These are phyloP conservation scores for Phalloptychus januarius DNA, from an alignment of 2,797 vertebrate genomes.

Conservation along the genomic window DNA sequence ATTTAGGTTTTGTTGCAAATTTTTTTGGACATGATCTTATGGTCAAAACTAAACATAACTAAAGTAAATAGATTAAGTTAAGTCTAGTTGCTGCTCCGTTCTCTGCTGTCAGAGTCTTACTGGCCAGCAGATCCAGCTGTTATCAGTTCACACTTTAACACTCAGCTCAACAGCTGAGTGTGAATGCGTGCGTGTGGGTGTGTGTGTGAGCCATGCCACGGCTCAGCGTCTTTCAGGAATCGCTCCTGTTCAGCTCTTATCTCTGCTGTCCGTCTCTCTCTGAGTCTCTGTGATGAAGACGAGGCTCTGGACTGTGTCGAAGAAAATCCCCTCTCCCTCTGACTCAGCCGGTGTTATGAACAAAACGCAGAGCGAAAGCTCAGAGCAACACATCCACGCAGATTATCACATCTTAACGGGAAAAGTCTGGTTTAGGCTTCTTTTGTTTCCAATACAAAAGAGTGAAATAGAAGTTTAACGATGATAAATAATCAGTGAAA, in stretches of 20 bases:
- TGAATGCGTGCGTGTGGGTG: neutral
- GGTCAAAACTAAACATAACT: neutral
- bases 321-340: constrained; percentile 7
- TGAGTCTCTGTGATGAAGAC: constrained; percentile 24
- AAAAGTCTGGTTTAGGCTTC: neutral
- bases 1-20: neutral
- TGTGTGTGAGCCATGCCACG: constrained; percentile 5
- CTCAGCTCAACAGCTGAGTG: constrained; percentile 42
- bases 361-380: constrained; percentile 23
- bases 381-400: constrained; percentile 5
- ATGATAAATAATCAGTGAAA: neutral
- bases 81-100: neutral
- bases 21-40: neutral
- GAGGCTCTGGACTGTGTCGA: constrained; percentile 51
- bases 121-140: constrained; percentile 32
- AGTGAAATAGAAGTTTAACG: neutral
- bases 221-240: constrained; percentile 29
- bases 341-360: constrained; percentile 9
- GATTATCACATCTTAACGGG: neutral
- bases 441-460: neutral
- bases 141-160: constrained; percentile 54
- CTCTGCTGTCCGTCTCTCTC: constrained; percentile 39
- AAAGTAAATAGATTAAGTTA: neutral
- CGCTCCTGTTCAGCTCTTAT: constrained; percentile 33
- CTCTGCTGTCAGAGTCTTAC: neutral